Evolutionary conservation across 2,888 invertebrate species (phyloP), one percentile per base, ranked within the genome.

Genomic region (Hyposoter dolosus): DNA sequence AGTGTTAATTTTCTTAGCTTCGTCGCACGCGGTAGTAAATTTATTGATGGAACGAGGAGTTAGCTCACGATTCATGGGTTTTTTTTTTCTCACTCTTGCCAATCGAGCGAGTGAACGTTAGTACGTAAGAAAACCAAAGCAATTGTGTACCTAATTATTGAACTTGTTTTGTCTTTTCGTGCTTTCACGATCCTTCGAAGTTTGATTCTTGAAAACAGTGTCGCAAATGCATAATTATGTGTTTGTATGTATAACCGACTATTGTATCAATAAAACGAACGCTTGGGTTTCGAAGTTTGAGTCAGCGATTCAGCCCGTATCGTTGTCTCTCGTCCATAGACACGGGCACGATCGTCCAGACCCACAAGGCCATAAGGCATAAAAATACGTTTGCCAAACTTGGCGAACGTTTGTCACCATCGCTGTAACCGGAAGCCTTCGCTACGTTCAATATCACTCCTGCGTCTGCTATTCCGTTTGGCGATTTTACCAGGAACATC

Each of bases 381-480:
- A 93, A 82, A 45, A 90, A 83, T 19, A 93, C 89, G 85, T 88
- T 90, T 66, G 89, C 68, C 65, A 90, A 85, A 78, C 87, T 91
- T 50, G 90, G 86, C 75, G 91, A 90, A 53, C 89, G 91, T 88
- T 89, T 87, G 87, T 90, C 88, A 88, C 90, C 89, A 87, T 87
- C 84, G 85, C 90, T 91, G 88, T 89, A 90, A 82, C 91, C 91
- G 86, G 92, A 92, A 85, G 93, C 92, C 65, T 90, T 91, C 79
- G 96, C 96, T 92, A 96, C 95, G 93, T 96, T 96, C 88, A 96
- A 95, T 90, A 95, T 94, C 91, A 96, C 95, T 88, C 95, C 95
- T 74, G 96, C 96, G 92, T 96, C 96, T 68, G 96, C 95, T 88
- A 96, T 94, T 79, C 96, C 96, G 89, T 95, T 95, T 56, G 95